Percentiles rank a stretch among this genome's conserved stretches.
These are phyloP conservation scores for Emydocephalus ijimae DNA, from an alignment of 2,113 vertebrate species.

Conservation along the genomic window DNA sequence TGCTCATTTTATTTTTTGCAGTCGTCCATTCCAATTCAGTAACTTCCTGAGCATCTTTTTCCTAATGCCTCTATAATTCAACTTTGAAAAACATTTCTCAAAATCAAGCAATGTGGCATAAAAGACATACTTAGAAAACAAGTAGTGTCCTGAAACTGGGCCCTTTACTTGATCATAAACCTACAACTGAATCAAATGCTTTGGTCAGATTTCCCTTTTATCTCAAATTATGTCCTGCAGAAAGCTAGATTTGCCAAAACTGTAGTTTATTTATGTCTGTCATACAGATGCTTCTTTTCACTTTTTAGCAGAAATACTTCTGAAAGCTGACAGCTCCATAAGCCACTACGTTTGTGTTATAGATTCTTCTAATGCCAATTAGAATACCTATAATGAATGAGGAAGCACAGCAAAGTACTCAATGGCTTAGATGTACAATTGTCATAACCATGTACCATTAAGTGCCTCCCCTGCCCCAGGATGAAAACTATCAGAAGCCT, in stretches of 20 bases:
- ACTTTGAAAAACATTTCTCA: background rate
- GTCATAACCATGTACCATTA: background rate
- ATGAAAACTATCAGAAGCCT: background rate
- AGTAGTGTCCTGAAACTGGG: background rate
- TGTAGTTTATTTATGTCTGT: conserved; percentile 1
- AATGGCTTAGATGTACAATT: background rate
- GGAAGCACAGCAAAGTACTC: conserved; percentile 10
- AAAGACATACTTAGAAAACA: background rate
- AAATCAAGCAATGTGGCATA: background rate
- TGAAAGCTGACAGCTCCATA: background rate
- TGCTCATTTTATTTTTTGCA: background rate
- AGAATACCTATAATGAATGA: background rate
- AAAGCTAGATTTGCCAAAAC: background rate
- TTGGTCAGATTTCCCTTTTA: background rate
- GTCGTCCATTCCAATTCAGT: background rate
- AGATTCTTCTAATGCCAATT: background rate
- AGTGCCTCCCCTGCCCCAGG: background rate
- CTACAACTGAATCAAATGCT: conserved; percentile 3
- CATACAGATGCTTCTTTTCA: background rate
- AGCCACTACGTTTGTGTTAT: conserved; percentile 3
- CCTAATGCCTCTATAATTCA: background rate
- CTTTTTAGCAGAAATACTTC: conserved; percentile 5
- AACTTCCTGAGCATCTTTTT: background rate
- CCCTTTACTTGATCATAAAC: background rate
- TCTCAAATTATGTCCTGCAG: conserved; percentile 4